Percentiles rank a stretch among this genome's conserved stretches.
phyloP scores from a whole-genome alignment of 2,113 vertebrate species.

The Elgaria multicarinata region DNA sequence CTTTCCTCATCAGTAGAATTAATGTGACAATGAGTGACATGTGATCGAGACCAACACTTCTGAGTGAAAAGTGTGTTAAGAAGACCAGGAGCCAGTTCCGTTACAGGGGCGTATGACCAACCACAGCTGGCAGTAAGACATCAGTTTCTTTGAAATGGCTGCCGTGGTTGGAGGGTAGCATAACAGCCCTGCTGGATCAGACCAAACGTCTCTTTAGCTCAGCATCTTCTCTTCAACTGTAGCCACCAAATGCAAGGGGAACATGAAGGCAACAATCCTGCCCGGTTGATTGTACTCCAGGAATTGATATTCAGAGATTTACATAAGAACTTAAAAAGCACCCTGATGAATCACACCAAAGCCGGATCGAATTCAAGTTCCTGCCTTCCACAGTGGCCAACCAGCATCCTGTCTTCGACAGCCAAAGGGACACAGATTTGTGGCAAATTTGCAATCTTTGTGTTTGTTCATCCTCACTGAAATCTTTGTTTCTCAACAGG shows the following conservation, averaged over 20 bases:
- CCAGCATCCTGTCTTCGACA: no score
- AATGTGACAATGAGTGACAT: neutral
- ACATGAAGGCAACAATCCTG: neutral
- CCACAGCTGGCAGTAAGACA: neutral
- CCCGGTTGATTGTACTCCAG: neutral
- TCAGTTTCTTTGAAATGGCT: neutral
- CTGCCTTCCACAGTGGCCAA: no score
- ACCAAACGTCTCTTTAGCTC: neutral
- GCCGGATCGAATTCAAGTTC: no score
- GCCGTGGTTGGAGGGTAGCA: neutral
- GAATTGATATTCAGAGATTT: no score
- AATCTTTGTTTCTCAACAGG: slow-evolving; percentile 27
- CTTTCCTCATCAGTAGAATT: neutral
- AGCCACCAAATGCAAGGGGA: neutral
- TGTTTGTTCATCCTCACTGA: neutral
- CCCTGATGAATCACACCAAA: no score
- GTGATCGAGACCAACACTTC: neutral
- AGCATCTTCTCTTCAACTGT: neutral
- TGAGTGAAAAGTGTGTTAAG: neutral
- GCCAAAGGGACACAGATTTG: no score
- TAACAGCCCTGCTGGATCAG: neutral
- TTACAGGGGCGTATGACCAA: neutral
- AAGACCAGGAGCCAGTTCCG: neutral
- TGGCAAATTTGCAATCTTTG: neutral
- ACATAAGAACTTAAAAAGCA: no score